Evolutionary conservation across 2,113 vertebrate genomes (phyloP), one percentile per base, ranked within the genome.

Genomic region (Lagopus leucura): DNA sequence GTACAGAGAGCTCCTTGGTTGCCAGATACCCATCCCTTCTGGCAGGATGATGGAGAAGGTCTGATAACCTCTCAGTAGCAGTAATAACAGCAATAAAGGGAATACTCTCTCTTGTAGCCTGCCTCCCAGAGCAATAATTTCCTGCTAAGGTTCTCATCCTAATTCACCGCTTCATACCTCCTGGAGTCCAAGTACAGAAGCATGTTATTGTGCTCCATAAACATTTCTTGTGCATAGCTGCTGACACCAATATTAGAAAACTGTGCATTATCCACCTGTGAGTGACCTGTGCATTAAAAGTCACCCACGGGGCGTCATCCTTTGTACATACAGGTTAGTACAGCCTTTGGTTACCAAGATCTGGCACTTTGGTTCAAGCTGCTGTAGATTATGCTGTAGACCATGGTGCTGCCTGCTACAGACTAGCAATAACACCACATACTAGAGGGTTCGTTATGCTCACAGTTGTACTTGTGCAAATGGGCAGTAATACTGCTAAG

Each of bases 91-190:
- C 72, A 94, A 19, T 83, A 92, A 88, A 77, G 88, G 32, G 80
- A 94, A 58, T 28, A 3, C 1, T 40, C 61, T 83, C 21, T 93
- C 88, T 38, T 67, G 47, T 69, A 88, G 65, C 34, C 65, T 90
- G 50, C 85, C 50, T 88, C 76, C 28, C 61, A 80, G 65, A 78
- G 69, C 1, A 1, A 83, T 69, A 71, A 72, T 90, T 91, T 80
- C 82, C 80, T 72, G 47, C 93, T 74, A 76, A 92, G 42, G 55
- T 69, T 91, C 86, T 86, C 80, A 83, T 66, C 87, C 57, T 90
- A 89, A 91, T 96, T 93, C 89, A 92, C 82, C 55, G 57, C 60
- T 94, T 83, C 75, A 34, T 89, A 78, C 75, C 89, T 91, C 79
- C 69, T 3, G 6, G 90, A 57, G 72, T 87, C 83, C 70, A 66